These are phyloP conservation scores for Drosophila kambysellisi DNA, from an alignment of 2,888 invertebrate genomes.

Conservation along the genomic window DNA sequence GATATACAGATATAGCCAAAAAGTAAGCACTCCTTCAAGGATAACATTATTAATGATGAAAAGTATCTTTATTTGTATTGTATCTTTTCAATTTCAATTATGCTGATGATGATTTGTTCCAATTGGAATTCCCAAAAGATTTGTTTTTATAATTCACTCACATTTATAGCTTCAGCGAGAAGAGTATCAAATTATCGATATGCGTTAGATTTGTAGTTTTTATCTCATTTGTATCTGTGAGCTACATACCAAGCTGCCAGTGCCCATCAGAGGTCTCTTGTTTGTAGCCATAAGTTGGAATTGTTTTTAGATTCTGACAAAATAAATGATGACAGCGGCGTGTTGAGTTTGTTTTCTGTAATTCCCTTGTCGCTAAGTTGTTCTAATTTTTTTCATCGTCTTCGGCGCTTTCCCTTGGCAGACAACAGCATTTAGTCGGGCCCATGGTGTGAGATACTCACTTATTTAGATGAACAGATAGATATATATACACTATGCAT, in stretches of 20 bases:
- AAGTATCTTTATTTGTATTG: neutral
- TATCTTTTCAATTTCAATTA: neutral
- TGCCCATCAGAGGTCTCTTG: slow-evolving; percentile 60
- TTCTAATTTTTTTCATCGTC: slow-evolving; percentile 70
- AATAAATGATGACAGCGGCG: slow-evolving; percentile 81
- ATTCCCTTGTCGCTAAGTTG: slow-evolving; percentile 73
- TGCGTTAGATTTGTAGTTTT: slow-evolving; percentile 15
- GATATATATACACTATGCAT: slow-evolving; percentile 9
- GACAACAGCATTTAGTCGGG: slow-evolving; percentile 22
- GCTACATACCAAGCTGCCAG: slow-evolving; percentile 37
- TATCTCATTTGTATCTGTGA: slow-evolving; percentile 68
- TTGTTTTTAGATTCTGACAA: slow-evolving; percentile 76
- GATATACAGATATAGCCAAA: neutral
- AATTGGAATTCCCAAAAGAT: neutral
- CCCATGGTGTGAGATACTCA: slow-evolving; percentile 50
- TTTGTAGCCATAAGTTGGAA: slow-evolving; percentile 79
- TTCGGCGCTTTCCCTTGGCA: slow-evolving; percentile 5
- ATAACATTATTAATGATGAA: neutral
- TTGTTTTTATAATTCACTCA: neutral
- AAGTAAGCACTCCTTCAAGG: neutral
- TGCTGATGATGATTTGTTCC: neutral
- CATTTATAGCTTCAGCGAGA: neutral
- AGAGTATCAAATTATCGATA: slow-evolving; percentile 48
- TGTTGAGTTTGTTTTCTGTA: slow-evolving; percentile 60
- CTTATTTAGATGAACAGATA: slow-evolving; percentile 69